Evolutionary conservation across 1,140 invertebrate species (phyloP).

Genomic region (Megalonaias nervosa): DNA sequence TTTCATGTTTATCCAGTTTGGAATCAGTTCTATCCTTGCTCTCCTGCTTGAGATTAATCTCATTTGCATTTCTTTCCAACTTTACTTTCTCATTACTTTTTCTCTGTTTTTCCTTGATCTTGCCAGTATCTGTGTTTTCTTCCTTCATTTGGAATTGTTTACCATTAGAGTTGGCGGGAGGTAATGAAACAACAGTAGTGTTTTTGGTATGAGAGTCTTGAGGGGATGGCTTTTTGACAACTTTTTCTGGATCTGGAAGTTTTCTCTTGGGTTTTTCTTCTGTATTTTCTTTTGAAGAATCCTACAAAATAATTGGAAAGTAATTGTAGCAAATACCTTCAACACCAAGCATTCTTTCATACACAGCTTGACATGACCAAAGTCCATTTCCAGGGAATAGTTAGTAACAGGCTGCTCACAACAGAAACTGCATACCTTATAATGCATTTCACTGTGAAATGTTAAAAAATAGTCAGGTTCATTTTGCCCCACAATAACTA

Average conservation of each 20-base stretch:
- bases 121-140: constrained; percentile 8
- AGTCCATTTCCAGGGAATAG: too few relatives aligned
- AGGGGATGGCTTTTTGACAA: constrained; percentile 18
- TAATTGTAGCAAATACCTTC: too few relatives aligned
- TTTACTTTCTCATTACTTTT: constrained; percentile 16
- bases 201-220: constrained; percentile 1
- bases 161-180: not conserved
- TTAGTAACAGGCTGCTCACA: too few relatives aligned
- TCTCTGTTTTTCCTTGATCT: constrained; percentile 9
- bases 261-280: constrained; percentile 48
- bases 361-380: too few relatives aligned
- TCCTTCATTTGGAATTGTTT: constrained; percentile 1
- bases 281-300: constrained; percentile 30
- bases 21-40: constrained; percentile 14
- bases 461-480: too few relatives aligned
- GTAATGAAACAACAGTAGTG: not conserved
- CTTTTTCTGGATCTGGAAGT: constrained; percentile 40
- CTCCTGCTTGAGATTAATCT: constrained; percentile 24
- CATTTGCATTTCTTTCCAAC: constrained; percentile 13
- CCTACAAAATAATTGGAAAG: constrained; percentile 27
- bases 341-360: too few relatives aligned
- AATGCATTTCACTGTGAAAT: too few relatives aligned
- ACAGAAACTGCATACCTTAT: too few relatives aligned
- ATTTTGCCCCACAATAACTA: too few relatives aligned
- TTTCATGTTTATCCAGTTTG: constrained; percentile 26